These are phyloP conservation scores for Orycteropus afer DNA, from an alignment of 2,113 vertebrate species.

Conservation along the genomic window DNA sequence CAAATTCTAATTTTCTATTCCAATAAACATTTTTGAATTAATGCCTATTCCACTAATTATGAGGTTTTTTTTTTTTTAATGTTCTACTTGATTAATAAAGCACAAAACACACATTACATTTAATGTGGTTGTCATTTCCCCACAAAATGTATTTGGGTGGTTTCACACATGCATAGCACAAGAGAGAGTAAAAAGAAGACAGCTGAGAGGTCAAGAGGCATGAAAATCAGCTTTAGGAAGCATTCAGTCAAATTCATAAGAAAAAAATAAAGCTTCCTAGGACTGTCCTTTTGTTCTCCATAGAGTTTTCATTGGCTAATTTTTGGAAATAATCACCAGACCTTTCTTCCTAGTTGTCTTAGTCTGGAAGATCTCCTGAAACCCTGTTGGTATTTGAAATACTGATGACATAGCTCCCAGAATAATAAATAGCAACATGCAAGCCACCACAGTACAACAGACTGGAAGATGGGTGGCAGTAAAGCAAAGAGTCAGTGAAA, in stretches of 20 bases:
- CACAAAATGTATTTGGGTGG: slow-evolving; percentile 4
- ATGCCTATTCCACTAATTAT: slow-evolving; percentile 81
- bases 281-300: too few species aligned
- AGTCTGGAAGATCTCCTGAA: too few species aligned
- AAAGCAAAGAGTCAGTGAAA: too few species aligned
- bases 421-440: too few species aligned
- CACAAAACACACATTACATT: slow-evolving; percentile 77
- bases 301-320: too few species aligned
- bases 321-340: too few species aligned
- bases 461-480: too few species aligned
- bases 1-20: slow-evolving; percentile 83
- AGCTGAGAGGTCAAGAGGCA: accelerated
- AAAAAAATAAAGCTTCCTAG: not conserved
- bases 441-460: too few species aligned
- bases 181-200: not conserved
- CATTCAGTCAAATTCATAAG: not conserved
- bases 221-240: not conserved
- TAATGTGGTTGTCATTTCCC: slow-evolving; percentile 66
- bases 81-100: slow-evolving; percentile 84
- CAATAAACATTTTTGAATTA: slow-evolving; percentile 83
- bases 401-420: too few species aligned
- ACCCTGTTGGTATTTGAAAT: too few species aligned
- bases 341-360: too few species aligned
- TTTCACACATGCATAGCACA: slow-evolving; percentile 42
- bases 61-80: slow-evolving; percentile 78